Percentiles rank a stretch among this genome's conserved stretches.
These are phyloP conservation scores for Holothuria glaberrima DNA, from an alignment of 35 echinoderm and acorn worm species.

Conservation along the genomic window DNA sequence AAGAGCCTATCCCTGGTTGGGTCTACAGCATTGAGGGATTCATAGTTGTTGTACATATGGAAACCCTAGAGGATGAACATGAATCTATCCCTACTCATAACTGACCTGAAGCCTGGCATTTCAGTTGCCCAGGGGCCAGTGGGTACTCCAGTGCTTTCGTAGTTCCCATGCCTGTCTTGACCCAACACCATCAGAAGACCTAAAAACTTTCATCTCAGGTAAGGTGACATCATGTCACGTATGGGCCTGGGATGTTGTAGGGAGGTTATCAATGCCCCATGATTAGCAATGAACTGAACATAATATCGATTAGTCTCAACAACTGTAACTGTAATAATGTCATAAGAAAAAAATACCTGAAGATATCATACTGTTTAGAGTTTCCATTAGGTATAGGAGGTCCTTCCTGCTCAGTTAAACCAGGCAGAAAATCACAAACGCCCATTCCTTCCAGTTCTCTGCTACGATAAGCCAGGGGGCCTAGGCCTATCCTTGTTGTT, in stretches of 20 bases:
- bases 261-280: background rate
- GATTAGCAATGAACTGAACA: background rate
- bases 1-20: constrained; percentile 6
- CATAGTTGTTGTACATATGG: background rate
- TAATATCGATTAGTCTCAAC: background rate
- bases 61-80: background rate
- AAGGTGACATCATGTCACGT: background rate
- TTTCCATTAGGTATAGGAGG: background rate
- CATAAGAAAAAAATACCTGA: background rate
- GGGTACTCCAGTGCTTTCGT: background rate
- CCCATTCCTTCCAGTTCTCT: background rate
- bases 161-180: too few species aligned
- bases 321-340: background rate
- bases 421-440: background rate
- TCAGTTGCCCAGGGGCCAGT: background rate
- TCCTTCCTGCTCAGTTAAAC: background rate
- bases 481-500: background rate
- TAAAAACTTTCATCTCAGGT: constrained; percentile 14
- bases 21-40: background rate
- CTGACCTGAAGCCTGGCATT: background rate
- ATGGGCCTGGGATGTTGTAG: background rate
- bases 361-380: constrained; percentile 3
- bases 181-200: background rate
- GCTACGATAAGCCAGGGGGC: background rate
- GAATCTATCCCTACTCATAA: constrained; percentile 24